Percentiles rank a stretch among this genome's conserved stretches.
These are phyloP conservation scores for Liopterus haemorrhoidalis DNA, from an alignment of 2,888 invertebrate genomes.

Conservation along the genomic window DNA sequence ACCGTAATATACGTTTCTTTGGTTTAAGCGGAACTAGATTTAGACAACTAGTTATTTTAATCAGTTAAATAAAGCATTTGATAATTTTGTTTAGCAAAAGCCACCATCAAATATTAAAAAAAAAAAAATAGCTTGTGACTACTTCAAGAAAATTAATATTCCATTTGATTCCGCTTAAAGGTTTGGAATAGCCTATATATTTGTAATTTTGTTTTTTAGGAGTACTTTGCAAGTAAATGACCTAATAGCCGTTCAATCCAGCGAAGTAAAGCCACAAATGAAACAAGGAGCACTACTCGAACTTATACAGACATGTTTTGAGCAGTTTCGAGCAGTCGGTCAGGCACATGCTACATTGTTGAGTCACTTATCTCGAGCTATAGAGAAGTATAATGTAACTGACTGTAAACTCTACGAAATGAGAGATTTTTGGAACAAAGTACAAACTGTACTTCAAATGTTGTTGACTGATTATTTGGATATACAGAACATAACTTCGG, in stretches of 20 bases:
- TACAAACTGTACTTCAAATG: conserved; percentile 79
- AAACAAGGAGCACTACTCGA: conserved; percentile 51
- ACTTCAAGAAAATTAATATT: no score
- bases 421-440: conserved; percentile 82
- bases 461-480: conserved; percentile 82
- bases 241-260: conserved; percentile 47
- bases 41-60: no score
- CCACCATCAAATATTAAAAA: no score
- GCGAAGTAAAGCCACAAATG: conserved; percentile 36
- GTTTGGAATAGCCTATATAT: no score
- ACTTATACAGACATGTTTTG: conserved; percentile 68
- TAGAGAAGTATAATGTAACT: conserved; percentile 54
- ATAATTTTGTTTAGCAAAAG: no score
- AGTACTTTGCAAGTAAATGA: conserved; percentile 56
- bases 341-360: conserved; percentile 67
- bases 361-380: conserved; percentile 56
- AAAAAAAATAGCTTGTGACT: no score
- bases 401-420: conserved; percentile 59
- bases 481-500: conserved; percentile 69
- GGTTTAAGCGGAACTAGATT: no score
- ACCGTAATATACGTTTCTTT: no score
- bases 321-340: conserved; percentile 76
- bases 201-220: no score
- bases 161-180: no score
- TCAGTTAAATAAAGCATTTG: no score